phyloP scores from a whole-genome alignment of 2,113 vertebrate genomes.

The Haemorhous mexicanus region DNA sequence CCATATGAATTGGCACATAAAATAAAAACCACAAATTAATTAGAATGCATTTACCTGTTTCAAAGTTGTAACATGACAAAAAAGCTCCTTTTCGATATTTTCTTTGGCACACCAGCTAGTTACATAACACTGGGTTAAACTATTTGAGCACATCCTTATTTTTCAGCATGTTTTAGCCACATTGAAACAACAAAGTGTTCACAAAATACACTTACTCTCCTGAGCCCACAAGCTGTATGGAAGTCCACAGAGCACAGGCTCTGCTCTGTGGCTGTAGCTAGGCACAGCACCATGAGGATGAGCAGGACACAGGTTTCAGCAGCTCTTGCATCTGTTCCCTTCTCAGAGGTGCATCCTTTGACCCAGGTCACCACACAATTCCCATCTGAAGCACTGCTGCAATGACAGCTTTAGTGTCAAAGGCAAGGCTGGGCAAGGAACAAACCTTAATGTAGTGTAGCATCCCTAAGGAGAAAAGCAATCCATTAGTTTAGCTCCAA shows the following conservation, averaged over 20 bases:
- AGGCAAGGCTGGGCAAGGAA: background rate
- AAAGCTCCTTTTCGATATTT: background rate
- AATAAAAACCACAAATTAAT: background rate
- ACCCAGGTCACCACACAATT: background rate
- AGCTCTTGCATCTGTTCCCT: background rate
- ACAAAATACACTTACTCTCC: background rate
- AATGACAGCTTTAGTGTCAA: background rate
- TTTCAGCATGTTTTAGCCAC: background rate
- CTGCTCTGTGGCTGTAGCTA: background rate
- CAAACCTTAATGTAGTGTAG: background rate
- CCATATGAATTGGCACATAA: background rate
- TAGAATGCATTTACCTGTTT: background rate
- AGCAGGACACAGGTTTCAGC: background rate
- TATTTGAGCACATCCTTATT: background rate
- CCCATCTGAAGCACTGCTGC: background rate
- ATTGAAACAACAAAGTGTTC: background rate
- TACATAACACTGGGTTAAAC: background rate
- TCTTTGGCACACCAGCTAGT: background rate
- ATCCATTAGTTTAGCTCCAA: background rate
- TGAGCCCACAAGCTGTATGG: background rate
- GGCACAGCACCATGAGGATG: background rate
- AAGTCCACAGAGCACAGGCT: background rate
- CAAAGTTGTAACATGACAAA: background rate
- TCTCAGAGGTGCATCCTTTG: background rate
- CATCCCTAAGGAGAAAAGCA: background rate